Conservation (phyloP, 2,797 vertebrate species). For the Tauraco hartlaubi region DNA sequence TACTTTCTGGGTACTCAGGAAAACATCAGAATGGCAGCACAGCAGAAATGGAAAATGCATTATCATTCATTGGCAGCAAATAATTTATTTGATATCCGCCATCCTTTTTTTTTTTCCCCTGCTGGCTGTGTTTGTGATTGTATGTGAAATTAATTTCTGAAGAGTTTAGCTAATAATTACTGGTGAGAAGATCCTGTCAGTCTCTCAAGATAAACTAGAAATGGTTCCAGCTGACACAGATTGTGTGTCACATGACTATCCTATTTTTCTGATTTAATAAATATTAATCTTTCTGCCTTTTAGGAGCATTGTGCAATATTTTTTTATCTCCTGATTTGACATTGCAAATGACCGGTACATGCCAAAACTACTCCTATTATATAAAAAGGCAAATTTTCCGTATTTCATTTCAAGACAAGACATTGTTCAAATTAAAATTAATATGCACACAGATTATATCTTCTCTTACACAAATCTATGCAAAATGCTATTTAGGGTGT, state of each 20-base stretch:
- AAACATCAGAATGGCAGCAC: constrained; percentile 4
- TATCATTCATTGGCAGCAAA: constrained; percentile 15
- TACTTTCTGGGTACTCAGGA: background rate
- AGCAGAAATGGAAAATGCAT: constrained; percentile 16
- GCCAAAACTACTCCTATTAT: constrained; percentile 23
- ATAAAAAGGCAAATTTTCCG: constrained; percentile 45
- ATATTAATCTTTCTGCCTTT: constrained; percentile 10
- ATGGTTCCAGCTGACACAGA: background rate
- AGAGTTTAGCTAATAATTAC: constrained; percentile 20
- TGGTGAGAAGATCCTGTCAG: background rate
- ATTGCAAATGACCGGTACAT: background rate
- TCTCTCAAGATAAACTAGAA: constrained; percentile 14
- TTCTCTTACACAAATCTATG: constrained; percentile 30
- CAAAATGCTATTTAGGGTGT: constrained; percentile 46
- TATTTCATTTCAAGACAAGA: constrained; percentile 49
- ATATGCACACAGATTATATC: constrained; percentile 39
- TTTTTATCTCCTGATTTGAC: background rate
- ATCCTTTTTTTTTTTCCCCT: background rate
- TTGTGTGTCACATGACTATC: background rate
- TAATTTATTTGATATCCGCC: background rate
- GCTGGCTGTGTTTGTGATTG: background rate
- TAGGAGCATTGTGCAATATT: background rate
- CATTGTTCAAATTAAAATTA: constrained; percentile 60
- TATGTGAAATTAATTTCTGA: constrained; percentile 34
- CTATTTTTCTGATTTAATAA: constrained; percentile 37